These are phyloP conservation scores for Drosophila setosimentum DNA, from an alignment of 2,888 invertebrate species.

Conservation along the genomic window DNA sequence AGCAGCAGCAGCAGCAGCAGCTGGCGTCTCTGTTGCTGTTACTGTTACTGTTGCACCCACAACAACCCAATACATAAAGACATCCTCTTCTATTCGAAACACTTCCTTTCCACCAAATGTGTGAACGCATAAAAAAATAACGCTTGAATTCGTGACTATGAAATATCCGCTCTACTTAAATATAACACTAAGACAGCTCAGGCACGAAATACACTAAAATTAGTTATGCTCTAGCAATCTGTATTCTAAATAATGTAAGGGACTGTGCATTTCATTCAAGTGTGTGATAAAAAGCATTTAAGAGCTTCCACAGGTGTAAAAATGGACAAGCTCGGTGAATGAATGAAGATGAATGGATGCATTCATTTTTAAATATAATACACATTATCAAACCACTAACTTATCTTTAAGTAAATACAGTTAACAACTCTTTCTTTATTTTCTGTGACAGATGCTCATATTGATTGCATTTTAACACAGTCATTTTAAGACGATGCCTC, in stretches of 20 bases:
- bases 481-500: not conserved
- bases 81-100: conserved; percentile 61
- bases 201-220: not conserved
- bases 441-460: not conserved
- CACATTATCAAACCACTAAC: not conserved
- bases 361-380: not conserved
- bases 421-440: not conserved
- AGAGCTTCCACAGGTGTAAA: not conserved
- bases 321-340: not conserved
- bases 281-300: not conserved
- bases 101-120: conserved; percentile 32
- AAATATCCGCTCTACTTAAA: conserved; percentile 34
- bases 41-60: conserved; percentile 13
- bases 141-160: conserved; percentile 19
- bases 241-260: not conserved
- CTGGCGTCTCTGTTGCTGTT: not conserved
- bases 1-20: conserved; percentile 4
- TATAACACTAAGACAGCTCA: not conserved
- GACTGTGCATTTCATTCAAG: not conserved
- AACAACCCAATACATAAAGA: conserved; percentile 72
- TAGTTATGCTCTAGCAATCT: not conserved
- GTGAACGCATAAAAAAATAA: conserved; percentile 23
- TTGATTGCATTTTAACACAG: not conserved
- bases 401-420: not conserved
- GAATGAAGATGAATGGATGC: not conserved